Evolutionary conservation across 2,888 invertebrate genomes (phyloP), one percentile per base, ranked within the genome.

Genomic region (Leptinotarsa peninsularis): DNA sequence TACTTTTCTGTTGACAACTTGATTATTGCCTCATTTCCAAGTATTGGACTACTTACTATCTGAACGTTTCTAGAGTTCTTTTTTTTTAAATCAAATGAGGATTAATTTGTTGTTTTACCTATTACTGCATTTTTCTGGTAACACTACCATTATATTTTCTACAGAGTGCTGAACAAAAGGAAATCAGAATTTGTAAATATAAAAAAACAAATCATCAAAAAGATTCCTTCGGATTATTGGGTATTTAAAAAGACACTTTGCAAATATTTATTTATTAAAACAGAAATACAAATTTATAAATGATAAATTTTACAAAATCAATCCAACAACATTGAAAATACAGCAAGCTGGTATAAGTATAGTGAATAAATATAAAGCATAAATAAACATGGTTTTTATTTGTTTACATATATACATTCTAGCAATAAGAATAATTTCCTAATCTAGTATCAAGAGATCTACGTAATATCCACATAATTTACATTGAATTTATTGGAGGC

Each of bases 401-500:
- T 82, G 82, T 82, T 81, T 82, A 83, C 83, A 83, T 83, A 84
- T 83, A 83, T 84, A 84, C 82, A 83, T 79, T 80, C 82, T 82
- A 84, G 81, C 81, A 82, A 81, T 83, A 82, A 82, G 81, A 82
- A 79, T 81, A 77, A 76, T 79, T 80, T 80, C 80, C 82, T 81
- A 17, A 80, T 73, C 78, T 78, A 80, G 82, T 82, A 84, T 84
- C 85, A 81, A 82, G 83, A 83, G 83, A 85, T 87, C 86, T 88
- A 87, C 86, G 84, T 85, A 86, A 87, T 88, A 88, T 88, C 88
- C 88, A 88, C 88, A 88, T 88, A 88, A 87, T 85, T 85, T 88
- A 88, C 88, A 88, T 86, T 85, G 87, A 88, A 87, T 85, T 85
- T 85, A 84, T 85, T 86, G 86, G 86, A 86, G 86, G 85, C 86